A percentile compares a stretch with the other conserved stretches of the same genome.
Conservation (phyloP, 2,113 vertebrate species). For the Halcyon malimbica region DNA sequence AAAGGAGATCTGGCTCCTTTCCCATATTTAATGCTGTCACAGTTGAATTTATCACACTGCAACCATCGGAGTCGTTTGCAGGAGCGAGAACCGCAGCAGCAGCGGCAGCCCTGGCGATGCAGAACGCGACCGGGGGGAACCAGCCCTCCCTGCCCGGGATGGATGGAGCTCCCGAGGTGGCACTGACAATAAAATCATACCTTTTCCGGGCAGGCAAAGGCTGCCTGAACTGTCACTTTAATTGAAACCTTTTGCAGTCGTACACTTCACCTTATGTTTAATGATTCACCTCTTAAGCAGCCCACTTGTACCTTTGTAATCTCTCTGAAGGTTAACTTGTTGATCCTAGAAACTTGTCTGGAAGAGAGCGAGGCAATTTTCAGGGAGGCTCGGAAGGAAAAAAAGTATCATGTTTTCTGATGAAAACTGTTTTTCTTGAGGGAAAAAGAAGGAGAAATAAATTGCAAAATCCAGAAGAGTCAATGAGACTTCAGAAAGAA, state of each 20-base stretch:
- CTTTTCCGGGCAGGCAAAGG: neutral
- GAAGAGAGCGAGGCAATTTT: neutral
- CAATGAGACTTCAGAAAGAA: conserved; percentile 18
- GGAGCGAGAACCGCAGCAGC: neutral
- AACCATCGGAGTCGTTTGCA: neutral
- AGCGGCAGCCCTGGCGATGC: neutral
- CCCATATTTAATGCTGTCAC: neutral
- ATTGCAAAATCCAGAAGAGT: neutral
- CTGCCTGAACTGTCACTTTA: conserved; percentile 47
- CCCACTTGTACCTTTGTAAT: conserved; percentile 63
- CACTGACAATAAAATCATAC: neutral
- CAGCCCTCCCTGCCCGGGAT: neutral
- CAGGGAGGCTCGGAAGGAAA: neutral
- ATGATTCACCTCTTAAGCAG: conserved; percentile 67
- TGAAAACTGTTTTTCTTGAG: neutral
- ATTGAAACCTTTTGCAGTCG: conserved; percentile 50
- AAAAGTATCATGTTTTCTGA: neutral
- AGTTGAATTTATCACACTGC: neutral
- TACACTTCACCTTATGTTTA: conserved; percentile 60
- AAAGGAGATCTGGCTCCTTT: neutral
- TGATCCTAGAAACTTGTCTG: conserved; percentile 54
- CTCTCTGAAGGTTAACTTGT: conserved; percentile 67
- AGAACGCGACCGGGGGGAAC: neutral
- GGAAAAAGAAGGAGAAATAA: conserved; percentile 1
- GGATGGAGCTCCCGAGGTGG: neutral